A percentile compares a stretch with the other conserved stretches of the same genome.
Evolutionary conservation across 2,113 vertebrate species (phyloP).

Genomic region (Myiozetetes cayanensis): DNA sequence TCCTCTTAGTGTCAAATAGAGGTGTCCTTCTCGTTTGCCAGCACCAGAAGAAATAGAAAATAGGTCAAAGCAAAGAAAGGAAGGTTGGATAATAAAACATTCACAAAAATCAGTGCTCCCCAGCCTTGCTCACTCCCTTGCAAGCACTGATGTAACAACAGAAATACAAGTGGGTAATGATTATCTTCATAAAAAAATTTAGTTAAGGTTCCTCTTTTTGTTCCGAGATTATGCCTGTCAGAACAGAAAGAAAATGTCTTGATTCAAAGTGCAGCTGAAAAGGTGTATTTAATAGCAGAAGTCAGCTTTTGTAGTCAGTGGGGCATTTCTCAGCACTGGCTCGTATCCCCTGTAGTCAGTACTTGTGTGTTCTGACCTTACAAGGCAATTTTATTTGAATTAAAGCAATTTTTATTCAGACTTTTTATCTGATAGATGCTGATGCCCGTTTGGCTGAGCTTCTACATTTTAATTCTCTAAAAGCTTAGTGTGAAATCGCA

Average conservation of each 20-base stretch:
- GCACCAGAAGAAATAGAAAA: not conserved
- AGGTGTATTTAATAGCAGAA: not conserved
- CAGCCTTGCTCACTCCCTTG: not conserved
- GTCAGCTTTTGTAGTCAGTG: not conserved
- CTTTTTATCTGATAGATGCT: not conserved
- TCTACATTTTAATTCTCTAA: not conserved
- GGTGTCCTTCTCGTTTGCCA: not conserved
- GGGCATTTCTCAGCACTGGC: not conserved
- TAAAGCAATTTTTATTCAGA: not conserved
- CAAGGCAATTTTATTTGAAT: not conserved
- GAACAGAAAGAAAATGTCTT: not conserved
- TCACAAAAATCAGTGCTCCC: not conserved
- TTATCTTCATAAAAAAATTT: not conserved
- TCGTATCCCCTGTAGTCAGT: not conserved
- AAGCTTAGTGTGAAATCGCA: conserved; percentile 29
- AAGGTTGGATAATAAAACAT: not conserved
- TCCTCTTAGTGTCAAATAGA: not conserved
- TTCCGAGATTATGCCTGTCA: not conserved
- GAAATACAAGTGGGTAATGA: not conserved
- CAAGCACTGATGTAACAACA: fast-evolving
- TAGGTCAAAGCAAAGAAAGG: not conserved
- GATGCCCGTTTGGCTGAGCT: not conserved
- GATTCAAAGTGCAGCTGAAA: not conserved
- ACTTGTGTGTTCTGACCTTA: not conserved
- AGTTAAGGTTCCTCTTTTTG: not conserved